Evolutionary conservation across 2,797 vertebrate species (phyloP).

Genomic region (Carduelis carduelis): DNA sequence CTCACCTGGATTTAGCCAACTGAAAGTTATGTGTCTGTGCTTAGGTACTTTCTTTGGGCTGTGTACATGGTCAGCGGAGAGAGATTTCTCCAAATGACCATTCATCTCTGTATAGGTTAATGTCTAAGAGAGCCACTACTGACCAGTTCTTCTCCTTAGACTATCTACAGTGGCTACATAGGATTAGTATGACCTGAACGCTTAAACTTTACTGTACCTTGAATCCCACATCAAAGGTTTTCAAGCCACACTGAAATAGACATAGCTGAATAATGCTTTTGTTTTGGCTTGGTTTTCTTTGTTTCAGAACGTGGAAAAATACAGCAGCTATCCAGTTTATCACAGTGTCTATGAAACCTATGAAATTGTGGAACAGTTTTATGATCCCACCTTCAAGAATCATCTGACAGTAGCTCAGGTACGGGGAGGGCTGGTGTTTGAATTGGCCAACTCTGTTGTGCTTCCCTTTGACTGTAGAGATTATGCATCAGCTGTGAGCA

Average conservation of each 20-base stretch:
- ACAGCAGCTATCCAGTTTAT: constrained; percentile 92
- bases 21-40: not conserved
- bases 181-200: not conserved
- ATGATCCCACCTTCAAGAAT: constrained; percentile 89
- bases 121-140: not conserved
- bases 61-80: not conserved
- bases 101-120: not conserved
- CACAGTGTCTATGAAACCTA: constrained; percentile 95
- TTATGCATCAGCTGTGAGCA: constrained; percentile 82
- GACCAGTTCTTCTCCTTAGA: not conserved
- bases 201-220: not conserved
- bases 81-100: not conserved
- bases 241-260: not conserved
- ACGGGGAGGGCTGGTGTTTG: constrained; percentile 86
- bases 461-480: constrained; percentile 86
- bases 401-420: constrained; percentile 86
- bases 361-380: constrained; percentile 89
- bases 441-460: constrained; percentile 81
- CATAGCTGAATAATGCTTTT: not conserved
- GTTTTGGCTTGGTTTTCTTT: not conserved
- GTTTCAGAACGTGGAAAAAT: constrained; percentile 81
- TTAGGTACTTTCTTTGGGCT: not conserved
- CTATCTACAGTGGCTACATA: not conserved
- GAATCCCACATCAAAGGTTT: not conserved
- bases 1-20: not conserved